Evolutionary conservation across 2,888 invertebrate genomes (phyloP).

Genomic region (Amiota communis): DNA sequence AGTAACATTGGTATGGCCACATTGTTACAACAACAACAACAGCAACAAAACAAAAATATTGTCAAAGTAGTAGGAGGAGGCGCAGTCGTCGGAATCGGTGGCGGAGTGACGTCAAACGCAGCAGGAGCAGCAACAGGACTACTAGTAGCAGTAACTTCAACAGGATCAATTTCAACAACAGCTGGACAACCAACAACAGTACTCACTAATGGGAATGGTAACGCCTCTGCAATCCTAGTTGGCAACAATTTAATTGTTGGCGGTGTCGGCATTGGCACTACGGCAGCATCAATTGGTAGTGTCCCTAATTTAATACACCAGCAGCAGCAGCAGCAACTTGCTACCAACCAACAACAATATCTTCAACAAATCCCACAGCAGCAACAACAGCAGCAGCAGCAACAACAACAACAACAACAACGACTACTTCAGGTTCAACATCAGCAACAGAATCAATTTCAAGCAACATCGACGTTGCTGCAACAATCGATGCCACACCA

Average conservation of each 20-base stretch:
- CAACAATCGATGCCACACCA: not conserved
- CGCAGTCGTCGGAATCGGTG: not conserved
- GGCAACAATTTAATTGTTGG: slow-evolving; percentile 1
- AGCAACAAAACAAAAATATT: slow-evolving; percentile 6
- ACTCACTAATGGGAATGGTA: slow-evolving; percentile 1
- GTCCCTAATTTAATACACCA: too few relatives aligned
- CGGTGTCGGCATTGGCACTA: not conserved
- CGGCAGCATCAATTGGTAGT: not conserved
- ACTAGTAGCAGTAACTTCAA: not conserved
- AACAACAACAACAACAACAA: not conserved
- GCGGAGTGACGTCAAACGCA: not conserved
- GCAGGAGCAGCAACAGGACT: not conserved
- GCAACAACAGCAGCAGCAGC: not conserved
- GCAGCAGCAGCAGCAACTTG: too few relatives aligned
- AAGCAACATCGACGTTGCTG: slow-evolving; percentile 1
- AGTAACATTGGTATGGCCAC: slow-evolving; percentile 14
- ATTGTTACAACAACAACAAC: slow-evolving; percentile 4
- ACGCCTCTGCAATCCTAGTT: not conserved
- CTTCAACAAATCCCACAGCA: not conserved
- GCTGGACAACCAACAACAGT: slow-evolving; percentile 1
- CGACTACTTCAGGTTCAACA: not conserved
- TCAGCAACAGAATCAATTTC: not conserved
- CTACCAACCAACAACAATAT: not conserved
- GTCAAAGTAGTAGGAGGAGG: not conserved
- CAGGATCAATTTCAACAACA: not conserved